A percentile compares a stretch with the other conserved stretches of the same genome.
Evolutionary conservation across 2,797 vertebrate species (phyloP).

Genomic region (Lepilemur ruficaudatus): DNA sequence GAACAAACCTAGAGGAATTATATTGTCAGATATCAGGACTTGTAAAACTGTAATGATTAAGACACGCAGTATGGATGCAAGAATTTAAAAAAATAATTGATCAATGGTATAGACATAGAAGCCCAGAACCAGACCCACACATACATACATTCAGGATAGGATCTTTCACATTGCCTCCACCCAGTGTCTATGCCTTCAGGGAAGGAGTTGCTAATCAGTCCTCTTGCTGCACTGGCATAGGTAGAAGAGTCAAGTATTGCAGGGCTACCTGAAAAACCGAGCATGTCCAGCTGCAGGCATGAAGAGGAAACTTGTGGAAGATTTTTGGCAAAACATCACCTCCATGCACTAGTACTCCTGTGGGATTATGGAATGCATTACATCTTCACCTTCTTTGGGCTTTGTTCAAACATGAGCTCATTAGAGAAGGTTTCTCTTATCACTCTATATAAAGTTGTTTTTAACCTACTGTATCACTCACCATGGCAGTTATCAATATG

Average conservation of each 20-base stretch:
- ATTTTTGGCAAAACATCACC: not conserved
- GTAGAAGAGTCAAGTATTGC: not conserved
- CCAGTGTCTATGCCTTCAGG: not conserved
- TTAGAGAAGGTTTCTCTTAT: not conserved
- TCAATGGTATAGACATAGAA: not conserved
- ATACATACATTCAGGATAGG: not conserved
- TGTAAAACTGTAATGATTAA: constrained; percentile 1
- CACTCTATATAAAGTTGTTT: not conserved
- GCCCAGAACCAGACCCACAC: not conserved
- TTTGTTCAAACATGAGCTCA: not conserved
- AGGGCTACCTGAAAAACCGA: not conserved
- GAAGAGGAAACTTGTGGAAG: not conserved
- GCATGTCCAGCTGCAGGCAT: not conserved
- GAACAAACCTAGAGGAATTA: not conserved
- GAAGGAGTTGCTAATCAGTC: not conserved
- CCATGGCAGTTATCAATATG: not conserved
- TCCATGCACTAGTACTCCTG: not conserved
- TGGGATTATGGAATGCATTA: not conserved
- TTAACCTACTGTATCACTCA: not conserved
- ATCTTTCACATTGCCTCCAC: not conserved
- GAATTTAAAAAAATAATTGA: not conserved
- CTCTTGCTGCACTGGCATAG: not conserved
- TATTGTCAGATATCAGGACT: not conserved
- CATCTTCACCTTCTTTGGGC: not conserved
- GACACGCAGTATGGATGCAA: not conserved